Conservation (phyloP, 2,888 invertebrate genomes). For the Cacoxenus indagator region DNA sequence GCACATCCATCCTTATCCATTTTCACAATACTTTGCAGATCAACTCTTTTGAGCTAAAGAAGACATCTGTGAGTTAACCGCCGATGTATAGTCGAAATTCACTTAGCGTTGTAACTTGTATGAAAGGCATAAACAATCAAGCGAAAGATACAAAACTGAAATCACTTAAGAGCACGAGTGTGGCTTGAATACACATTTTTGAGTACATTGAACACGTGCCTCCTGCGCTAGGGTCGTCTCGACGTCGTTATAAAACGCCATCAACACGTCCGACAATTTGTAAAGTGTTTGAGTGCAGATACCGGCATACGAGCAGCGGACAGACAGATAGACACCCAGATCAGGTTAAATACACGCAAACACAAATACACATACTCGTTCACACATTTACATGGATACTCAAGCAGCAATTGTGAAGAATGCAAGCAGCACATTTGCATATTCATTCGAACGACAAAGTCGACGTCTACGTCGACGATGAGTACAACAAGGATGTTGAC, state of each 20-base stretch:
- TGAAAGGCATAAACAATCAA: conserved; percentile 5
- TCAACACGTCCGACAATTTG: neutral
- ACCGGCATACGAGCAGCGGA: neutral
- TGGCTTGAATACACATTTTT: no score
- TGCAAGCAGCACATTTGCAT: neutral
- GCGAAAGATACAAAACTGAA: neutral
- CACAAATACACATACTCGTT: neutral
- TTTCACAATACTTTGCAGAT: no score
- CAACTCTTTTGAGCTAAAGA: neutral
- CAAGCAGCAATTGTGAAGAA: no score
- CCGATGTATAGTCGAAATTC: neutral
- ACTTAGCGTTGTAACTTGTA: neutral
- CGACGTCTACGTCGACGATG: neutral
- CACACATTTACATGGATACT: no score
- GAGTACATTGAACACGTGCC: no score
- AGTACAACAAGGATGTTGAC: no score
- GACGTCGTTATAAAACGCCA: neutral
- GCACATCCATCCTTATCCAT: no score
- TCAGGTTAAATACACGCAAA: neutral
- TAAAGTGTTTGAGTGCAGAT: neutral
- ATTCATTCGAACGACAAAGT: neutral
- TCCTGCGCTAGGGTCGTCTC: no score
- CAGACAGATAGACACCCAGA: neutral
- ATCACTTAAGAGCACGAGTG: neutral
- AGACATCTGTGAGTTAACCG: neutral